Evolutionary conservation across 2,888 invertebrate species (phyloP).

Genomic region (Meghimatium bilineatum): DNA sequence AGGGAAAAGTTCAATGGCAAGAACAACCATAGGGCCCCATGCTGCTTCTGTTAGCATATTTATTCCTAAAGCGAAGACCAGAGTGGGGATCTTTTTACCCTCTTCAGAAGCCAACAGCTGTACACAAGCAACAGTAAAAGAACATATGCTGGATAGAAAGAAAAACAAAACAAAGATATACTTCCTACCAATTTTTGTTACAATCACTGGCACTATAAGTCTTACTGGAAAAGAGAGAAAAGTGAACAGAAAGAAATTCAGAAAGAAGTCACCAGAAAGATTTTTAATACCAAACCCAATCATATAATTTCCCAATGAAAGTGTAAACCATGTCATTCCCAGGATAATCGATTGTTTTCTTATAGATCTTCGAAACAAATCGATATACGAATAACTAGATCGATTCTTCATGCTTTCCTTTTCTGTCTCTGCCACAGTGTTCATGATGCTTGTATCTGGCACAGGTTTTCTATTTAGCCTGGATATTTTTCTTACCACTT

Average conservation of each 20-base stretch:
- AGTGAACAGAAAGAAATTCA: slow-evolving; percentile 57
- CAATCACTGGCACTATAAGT: not conserved
- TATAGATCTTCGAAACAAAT: not conserved
- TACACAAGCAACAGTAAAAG: not conserved
- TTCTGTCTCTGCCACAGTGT: not conserved
- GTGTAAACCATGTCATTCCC: not conserved
- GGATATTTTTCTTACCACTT: not conserved
- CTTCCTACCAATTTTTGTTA: not conserved
- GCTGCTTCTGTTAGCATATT: not conserved
- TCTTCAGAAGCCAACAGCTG: not conserved
- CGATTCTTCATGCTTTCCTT: not conserved
- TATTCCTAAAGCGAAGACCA: not conserved
- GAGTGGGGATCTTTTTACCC: not conserved
- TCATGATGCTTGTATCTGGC: slow-evolving; percentile 9
- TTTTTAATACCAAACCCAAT: slow-evolving; percentile 53
- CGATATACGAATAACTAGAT: not conserved
- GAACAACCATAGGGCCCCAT: not conserved
- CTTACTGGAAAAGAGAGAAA: not conserved
- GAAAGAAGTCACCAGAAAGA: slow-evolving; percentile 56
- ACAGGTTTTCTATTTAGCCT: not conserved
- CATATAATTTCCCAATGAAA: slow-evolving; percentile 56
- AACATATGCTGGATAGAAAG: not conserved
- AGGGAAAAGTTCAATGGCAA: not conserved
- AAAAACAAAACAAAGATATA: not conserved
- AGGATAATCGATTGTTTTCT: not conserved